phyloP scores from a whole-genome alignment of 2,113 vertebrate genomes.

The Chascanopsetta lugubris region DNA sequence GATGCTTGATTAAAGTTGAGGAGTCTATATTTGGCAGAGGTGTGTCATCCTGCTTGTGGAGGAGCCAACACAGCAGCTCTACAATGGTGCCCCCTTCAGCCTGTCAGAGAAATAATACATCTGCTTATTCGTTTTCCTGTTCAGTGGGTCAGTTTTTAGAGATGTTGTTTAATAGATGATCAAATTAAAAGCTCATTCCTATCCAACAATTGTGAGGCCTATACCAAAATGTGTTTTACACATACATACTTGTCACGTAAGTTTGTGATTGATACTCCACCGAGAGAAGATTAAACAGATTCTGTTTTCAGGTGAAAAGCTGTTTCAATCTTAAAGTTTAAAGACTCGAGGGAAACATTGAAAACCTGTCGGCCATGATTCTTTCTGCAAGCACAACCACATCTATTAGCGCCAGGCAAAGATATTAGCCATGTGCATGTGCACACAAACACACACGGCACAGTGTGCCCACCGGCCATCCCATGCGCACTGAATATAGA shows the following conservation, averaged over 20 bases:
- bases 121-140: not conserved
- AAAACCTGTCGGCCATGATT: not conserved
- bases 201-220: not conserved
- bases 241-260: not conserved
- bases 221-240: not conserved
- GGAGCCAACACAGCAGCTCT: constrained; percentile 16
- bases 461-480: not conserved
- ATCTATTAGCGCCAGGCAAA: constrained; percentile 10
- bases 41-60: not conserved
- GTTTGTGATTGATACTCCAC: not conserved
- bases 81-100: constrained; percentile 68
- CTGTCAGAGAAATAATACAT: constrained; percentile 25
- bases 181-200: too few relatives aligned
- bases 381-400: not conserved
- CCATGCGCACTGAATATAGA: constrained; percentile 20
- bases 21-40: too few relatives aligned
- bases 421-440: constrained; percentile 10
- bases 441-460: constrained; percentile 7
- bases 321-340: not conserved
- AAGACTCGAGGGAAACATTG: not conserved
- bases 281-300: not conserved
- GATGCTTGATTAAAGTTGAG: too few relatives aligned
- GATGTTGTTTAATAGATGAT: too few relatives aligned
- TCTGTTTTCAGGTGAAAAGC: not conserved
- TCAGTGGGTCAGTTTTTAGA: not conserved